Evolutionary conservation across 2,888 invertebrate genomes (phyloP), one percentile per base, ranked within the genome.

Genomic region (Zaprionus lineosus): DNA sequence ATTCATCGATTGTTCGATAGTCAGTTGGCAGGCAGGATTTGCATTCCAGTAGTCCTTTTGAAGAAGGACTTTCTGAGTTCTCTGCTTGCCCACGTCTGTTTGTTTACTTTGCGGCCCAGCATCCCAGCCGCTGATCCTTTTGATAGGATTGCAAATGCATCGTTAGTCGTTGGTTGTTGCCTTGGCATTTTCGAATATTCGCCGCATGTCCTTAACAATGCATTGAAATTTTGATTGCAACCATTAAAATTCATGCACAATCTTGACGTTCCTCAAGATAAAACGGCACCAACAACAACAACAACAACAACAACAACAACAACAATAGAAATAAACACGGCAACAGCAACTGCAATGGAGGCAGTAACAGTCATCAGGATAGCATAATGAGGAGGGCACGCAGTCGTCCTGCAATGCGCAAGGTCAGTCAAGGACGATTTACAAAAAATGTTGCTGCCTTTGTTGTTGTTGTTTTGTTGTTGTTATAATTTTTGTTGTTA

Each of bases 141-240:
- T n/a, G n/a, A n/a, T 21, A 36, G 43, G 50, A 24, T 43, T 24
- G 16, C 34, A 44, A 53, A 44, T 50, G 39, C 46, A 21, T 21
- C 4, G 24, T 29, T 55, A 31, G 39, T 43, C 31, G 44, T 40
- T 34, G 24, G 46, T 47, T 52, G 46, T 29, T 40, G 61, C 67
- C 64, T 60, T 58, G 71, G 53, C 55, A 63, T 72, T 72, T 66
- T 37, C 46, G n/a, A 47, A 18, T 40, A 59, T 52, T 16, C 75
- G 48, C 48, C 59, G 50, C 65, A 44, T 65, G 66, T 41, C 40
- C 24, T 52, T 60, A 75, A 71, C 84, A 83, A 69, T 83, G 74
- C 77, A 81, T 79, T 66, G 53, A 69, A 79, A 79, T 83, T 76
- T 77, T 83, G 79, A 81, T 78, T 83, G 81, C 78, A 69, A 58